phyloP scores from a whole-genome alignment of 1,140 invertebrate genomes.

The Amyelois transitella region DNA sequence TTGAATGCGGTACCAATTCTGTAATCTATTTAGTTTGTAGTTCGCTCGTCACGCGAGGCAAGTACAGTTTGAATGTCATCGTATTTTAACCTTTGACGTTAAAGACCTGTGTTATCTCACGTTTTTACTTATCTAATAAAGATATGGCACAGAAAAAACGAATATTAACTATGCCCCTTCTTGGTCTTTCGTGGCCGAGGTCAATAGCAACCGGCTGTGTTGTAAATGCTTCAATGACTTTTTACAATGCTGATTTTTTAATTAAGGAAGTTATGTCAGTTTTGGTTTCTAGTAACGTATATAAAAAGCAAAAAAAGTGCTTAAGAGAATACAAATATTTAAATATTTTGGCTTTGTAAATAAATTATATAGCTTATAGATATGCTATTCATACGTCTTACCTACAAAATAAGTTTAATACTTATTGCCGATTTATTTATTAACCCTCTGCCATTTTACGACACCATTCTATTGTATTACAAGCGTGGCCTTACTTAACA shows the following conservation, averaged over 20 bases:
- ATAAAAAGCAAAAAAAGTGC: no score
- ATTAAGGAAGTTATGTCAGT: no score
- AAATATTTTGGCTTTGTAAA: no score
- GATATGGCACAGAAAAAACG: not conserved
- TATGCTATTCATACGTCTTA: no score
- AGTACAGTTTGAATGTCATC: not conserved
- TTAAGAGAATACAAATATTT: no score
- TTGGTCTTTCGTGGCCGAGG: not conserved
- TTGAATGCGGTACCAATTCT: not conserved
- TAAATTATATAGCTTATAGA: no score
- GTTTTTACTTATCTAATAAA: not conserved
- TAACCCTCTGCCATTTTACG: not conserved
- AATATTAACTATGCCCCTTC: slow-evolving; percentile 8
- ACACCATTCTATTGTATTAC: not conserved
- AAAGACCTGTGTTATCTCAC: not conserved
- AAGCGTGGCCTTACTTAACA: not conserved
- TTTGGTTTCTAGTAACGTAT: no score
- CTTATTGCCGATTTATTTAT: not conserved
- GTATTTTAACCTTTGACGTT: not conserved
- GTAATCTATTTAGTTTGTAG: not conserved
- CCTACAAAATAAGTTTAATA: not conserved
- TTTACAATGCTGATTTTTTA: no score
- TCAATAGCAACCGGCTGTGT: not conserved
- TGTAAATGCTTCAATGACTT: no score
- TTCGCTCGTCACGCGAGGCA: not conserved